Percentiles rank a stretch among this genome's conserved stretches.
Evolutionary conservation across 2,888 invertebrate species (phyloP).

Genomic region (Erebia palarica): DNA sequence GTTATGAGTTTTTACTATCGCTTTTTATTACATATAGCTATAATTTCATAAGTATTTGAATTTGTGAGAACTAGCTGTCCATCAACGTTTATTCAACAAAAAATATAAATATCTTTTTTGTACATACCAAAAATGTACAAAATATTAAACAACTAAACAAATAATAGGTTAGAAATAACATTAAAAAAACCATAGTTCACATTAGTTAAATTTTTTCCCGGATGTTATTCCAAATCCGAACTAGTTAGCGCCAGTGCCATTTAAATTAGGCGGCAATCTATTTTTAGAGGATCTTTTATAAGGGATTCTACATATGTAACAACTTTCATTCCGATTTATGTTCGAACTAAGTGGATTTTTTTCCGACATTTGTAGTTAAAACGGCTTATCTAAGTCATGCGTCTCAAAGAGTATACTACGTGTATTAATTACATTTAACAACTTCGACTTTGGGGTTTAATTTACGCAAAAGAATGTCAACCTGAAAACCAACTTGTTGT

Average conservation of each 20-base stretch:
- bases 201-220: slow-evolving; percentile 42
- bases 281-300: slow-evolving; percentile 42
- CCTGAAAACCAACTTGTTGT: background rate
- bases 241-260: slow-evolving; percentile 58
- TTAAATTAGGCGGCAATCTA: slow-evolving; percentile 59
- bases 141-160: background rate
- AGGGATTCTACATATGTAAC: background rate
- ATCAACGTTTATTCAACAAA: too few species aligned
- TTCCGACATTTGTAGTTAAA: too few species aligned
- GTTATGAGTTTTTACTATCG: too few species aligned
- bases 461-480: background rate
- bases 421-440: too few species aligned
- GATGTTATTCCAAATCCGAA: slow-evolving; percentile 48
- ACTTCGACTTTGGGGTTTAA: background rate
- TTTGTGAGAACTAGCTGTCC: too few species aligned
- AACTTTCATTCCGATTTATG: background rate
- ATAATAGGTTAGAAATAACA: background rate
- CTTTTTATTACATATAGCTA: too few species aligned
- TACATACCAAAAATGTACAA: too few species aligned
- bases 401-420: too few species aligned
- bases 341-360: background rate
- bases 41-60: too few species aligned
- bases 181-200: background rate
- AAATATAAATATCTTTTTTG: too few species aligned
- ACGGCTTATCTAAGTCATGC: background rate